phyloP scores from a whole-genome alignment of 2,888 invertebrate genomes.

The Pristionchus japonicus region DNA sequence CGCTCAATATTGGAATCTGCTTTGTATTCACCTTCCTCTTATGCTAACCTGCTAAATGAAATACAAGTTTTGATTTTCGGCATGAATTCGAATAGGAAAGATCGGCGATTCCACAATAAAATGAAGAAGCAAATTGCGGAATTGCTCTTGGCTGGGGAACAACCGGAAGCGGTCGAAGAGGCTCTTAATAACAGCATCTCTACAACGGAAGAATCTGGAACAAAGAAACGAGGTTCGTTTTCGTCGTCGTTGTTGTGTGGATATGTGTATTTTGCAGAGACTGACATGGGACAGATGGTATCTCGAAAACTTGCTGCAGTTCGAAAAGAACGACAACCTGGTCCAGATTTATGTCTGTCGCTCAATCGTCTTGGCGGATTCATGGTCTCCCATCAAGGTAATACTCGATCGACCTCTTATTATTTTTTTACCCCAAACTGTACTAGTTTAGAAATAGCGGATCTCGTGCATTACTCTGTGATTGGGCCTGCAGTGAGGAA shows the following conservation, averaged over 20 bases:
- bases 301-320: slow-evolving; percentile 22
- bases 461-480: slow-evolving; percentile 54
- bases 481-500: slow-evolving; percentile 54
- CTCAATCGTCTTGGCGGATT: slow-evolving; percentile 49
- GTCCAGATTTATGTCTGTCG: slow-evolving; percentile 48
- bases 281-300: slow-evolving; percentile 39
- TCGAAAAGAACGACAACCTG: slow-evolving; percentile 48
- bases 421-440: too few species aligned
- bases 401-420: too few species aligned
- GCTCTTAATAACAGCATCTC: slow-evolving; percentile 43
- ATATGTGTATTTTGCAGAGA: too few species aligned
- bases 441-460: slow-evolving; percentile 56
- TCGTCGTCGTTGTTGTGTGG: too few species aligned
- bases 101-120: slow-evolving; percentile 43
- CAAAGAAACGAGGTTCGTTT: not conserved
- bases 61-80: not conserved
- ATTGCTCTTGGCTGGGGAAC: slow-evolving; percentile 48
- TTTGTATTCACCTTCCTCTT: not conserved
- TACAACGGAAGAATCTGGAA: not conserved
- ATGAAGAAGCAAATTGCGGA: slow-evolving; percentile 53
- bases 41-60: not conserved
- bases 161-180: slow-evolving; percentile 48
- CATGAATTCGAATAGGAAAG: slow-evolving; percentile 24
- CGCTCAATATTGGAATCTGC: too few species aligned
- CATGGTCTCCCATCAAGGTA: slow-evolving; percentile 51